Evolutionary conservation across 2,113 vertebrate genomes (phyloP).

Genomic region (Hippocampus guttulatus): DNA sequence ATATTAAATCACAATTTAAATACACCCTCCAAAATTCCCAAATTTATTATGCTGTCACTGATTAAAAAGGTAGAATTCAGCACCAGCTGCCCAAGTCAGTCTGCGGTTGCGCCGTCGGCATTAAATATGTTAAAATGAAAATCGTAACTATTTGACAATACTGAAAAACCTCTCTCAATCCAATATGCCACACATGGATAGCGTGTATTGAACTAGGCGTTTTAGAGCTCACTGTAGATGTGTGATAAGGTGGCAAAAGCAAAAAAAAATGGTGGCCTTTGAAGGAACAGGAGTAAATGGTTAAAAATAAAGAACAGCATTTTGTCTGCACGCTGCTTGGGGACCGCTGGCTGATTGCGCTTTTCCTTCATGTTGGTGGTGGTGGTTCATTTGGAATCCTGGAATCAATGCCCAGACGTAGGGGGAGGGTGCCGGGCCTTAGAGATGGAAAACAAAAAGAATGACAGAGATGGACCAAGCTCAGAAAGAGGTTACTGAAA

Average conservation of each 20-base stretch:
- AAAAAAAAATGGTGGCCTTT: conserved; percentile 8
- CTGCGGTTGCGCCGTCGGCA: too few relatives aligned
- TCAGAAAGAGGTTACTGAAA: conserved; percentile 62
- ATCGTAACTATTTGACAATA: too few relatives aligned
- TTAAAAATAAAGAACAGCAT: conserved; percentile 40
- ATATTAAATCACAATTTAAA: too few relatives aligned
- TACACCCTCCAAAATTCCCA: too few relatives aligned
- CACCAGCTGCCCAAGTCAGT: too few relatives aligned
- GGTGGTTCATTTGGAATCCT: conserved; percentile 54
- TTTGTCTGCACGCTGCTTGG: conserved; percentile 50
- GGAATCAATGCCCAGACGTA: conserved; percentile 63
- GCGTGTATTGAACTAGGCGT: neutral
- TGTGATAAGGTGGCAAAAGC: conserved; percentile 16
- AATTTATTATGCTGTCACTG: too few relatives aligned
- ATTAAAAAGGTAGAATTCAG: too few relatives aligned
- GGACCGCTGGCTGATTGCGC: conserved; percentile 65
- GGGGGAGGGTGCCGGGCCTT: conserved; percentile 34
- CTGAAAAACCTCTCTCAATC: neutral
- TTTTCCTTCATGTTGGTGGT: conserved; percentile 69
- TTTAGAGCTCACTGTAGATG: neutral
- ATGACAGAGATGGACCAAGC: conserved; percentile 50
- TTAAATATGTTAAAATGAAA: too few relatives aligned
- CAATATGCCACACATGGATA: neutral
- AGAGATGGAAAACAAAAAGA: conserved; percentile 60
- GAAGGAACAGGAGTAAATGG: conserved; percentile 33